A percentile compares a stretch with the other conserved stretches of the same genome.
Conservation (phyloP, 2,888 invertebrate species). For the Fabriciana adippe region DNA sequence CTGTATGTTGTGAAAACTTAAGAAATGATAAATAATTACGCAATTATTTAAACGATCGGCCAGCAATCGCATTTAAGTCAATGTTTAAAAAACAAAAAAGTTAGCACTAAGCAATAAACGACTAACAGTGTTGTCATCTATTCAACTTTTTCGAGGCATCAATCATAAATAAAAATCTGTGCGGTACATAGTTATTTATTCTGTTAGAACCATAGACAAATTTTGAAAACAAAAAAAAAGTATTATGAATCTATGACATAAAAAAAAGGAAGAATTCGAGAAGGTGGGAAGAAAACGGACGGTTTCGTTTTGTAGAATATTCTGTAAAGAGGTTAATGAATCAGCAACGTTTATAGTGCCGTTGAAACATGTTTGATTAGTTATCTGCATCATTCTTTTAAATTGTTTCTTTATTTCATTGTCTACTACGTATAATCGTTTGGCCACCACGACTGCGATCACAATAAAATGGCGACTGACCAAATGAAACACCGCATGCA, state of each 20-base stretch:
- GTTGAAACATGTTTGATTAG: slow-evolving; percentile 75
- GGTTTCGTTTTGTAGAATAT: slow-evolving; percentile 68
- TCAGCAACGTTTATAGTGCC: slow-evolving; percentile 65
- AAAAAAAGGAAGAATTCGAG: slow-evolving; percentile 57
- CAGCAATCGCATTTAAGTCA: too few relatives aligned
- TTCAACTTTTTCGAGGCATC: too few relatives aligned
- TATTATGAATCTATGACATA: slow-evolving; percentile 51
- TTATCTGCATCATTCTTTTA: slow-evolving; percentile 63
- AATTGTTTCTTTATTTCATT: slow-evolving; percentile 72
- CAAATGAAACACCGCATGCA: slow-evolving; percentile 93
- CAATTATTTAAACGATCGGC: too few relatives aligned
- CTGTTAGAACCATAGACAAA: slow-evolving; percentile 30
- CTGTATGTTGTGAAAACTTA: too few relatives aligned
- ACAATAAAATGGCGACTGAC: slow-evolving; percentile 89
- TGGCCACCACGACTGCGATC: slow-evolving; percentile 58
- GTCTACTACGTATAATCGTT: slow-evolving; percentile 65
- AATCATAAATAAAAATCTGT: too few relatives aligned
- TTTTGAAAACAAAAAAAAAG: slow-evolving; percentile 24
- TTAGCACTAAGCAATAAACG: too few relatives aligned
- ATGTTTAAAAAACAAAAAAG: too few relatives aligned
- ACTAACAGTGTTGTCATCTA: too few relatives aligned
- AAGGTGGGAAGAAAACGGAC: slow-evolving; percentile 61
- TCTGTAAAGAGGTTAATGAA: slow-evolving; percentile 70
- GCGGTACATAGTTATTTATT: neutral
- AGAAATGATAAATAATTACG: too few relatives aligned